These are phyloP conservation scores for Cotesia typhae DNA, from an alignment of 1,140 invertebrate species.

Conservation along the genomic window DNA sequence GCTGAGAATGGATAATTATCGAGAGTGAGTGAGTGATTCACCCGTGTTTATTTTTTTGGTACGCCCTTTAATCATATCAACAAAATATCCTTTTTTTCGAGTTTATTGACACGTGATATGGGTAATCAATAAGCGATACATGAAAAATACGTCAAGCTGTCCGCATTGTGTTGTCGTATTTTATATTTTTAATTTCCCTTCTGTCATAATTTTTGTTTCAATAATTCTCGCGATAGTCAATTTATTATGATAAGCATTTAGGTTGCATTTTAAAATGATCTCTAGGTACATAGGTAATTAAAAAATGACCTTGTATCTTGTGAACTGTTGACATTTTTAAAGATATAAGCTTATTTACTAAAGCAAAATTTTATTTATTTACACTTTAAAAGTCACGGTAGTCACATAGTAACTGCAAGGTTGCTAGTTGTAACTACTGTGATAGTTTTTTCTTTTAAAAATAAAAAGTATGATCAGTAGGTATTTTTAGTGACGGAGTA, in stretches of 20 bases:
- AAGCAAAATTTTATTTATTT: too few species aligned
- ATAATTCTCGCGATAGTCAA: too few species aligned
- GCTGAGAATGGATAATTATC: slow-evolving; percentile 38
- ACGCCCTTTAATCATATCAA: neutral
- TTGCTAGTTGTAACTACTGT: too few species aligned
- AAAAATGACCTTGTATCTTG: too few species aligned
- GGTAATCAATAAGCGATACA: slow-evolving; percentile 2
- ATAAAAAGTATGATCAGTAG: neutral
- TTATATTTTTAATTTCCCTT: neutral
- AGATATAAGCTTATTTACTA: too few species aligned
- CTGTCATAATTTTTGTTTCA: too few species aligned
- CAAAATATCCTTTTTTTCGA: neutral
- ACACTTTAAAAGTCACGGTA: too few species aligned
- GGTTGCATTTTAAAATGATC: too few species aligned
- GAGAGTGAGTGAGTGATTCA: slow-evolving; percentile 29
- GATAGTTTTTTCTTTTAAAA: neutral
- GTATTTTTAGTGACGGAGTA: neutral
- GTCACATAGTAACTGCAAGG: too few species aligned
- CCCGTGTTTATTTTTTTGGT: neutral
- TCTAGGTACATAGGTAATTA: too few species aligned
- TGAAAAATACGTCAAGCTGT: slow-evolving; percentile 6
- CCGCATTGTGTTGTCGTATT: neutral
- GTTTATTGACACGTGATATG: neutral
- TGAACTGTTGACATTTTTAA: too few species aligned
- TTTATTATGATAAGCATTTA: too few species aligned